These are phyloP conservation scores for Gonatopus flavifemur DNA, from an alignment of 1,140 invertebrate species.

Conservation along the genomic window DNA sequence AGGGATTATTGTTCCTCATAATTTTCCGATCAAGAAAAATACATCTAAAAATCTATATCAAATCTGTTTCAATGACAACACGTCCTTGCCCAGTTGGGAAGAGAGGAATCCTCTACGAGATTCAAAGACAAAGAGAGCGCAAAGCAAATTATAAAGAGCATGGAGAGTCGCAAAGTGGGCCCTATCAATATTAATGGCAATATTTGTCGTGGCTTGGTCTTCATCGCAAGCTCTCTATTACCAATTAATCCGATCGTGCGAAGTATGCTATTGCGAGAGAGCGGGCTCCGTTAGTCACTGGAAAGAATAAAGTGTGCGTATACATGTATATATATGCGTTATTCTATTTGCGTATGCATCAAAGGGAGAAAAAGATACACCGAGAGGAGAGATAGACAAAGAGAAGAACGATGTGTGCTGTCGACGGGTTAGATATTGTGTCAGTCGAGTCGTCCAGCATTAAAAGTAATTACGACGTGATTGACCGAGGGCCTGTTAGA, in stretches of 20 bases:
- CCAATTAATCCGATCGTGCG: constrained; percentile 59
- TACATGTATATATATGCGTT: neutral
- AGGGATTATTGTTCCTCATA: too few species aligned
- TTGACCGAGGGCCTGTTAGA: constrained; percentile 55
- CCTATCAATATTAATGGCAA: constrained; percentile 53
- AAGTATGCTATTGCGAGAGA: constrained; percentile 52
- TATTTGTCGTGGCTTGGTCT: constrained; percentile 43
- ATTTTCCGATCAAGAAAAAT: too few species aligned
- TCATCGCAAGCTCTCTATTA: constrained; percentile 50
- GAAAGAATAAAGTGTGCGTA: neutral
- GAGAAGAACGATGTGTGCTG: constrained; percentile 30
- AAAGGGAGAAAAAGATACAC: neutral
- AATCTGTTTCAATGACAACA: too few species aligned
- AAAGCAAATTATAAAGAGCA: too few species aligned
- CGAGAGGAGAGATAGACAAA: constrained; percentile 7
- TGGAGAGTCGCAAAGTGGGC: constrained; percentile 40
- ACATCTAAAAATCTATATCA: too few species aligned
- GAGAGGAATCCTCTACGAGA: too few species aligned
- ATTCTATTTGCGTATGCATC: neutral
- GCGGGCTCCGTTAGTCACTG: constrained; percentile 38
- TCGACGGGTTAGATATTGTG: constrained; percentile 56
- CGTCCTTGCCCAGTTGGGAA: too few species aligned
- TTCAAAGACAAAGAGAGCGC: too few species aligned
- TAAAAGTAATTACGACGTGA: constrained; percentile 60
- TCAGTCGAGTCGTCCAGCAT: constrained; percentile 57